Base-by-base conservation (phyloP, 2,797 vertebrate genomes). In the Alcedo atthis region DNA sequence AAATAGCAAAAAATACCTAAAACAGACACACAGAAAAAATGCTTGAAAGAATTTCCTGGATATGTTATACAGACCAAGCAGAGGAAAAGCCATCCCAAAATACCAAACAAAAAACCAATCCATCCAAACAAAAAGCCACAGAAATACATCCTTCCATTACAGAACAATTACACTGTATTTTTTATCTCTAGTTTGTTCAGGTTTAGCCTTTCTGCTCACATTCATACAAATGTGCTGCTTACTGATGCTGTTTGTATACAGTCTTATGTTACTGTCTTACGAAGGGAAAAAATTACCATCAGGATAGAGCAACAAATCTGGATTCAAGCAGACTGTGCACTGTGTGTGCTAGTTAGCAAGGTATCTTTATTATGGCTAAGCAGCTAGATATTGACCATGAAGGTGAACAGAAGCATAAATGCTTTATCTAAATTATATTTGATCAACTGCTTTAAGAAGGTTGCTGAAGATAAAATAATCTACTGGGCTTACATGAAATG, bases 371-470 rank as follows among this genome's bases (percentile, higher is more conserved):
- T 92, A 90, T 32, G 89, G 59, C 54, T 90, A 57, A 95, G 66
- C 18, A 85, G 90, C 84, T 82, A 91, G 66, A 85, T 93, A 97
- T 76, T 91, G 94, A 94, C 81, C 62, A 54, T 32, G 22, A 83
- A 37, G 81, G 13, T 33, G 19, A 93, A 73, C 54, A 85, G 88
- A 35, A 87, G 86, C 53, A 22, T 30, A 90, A 87, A 89, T 37
- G 48, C 35, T 95, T 94, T 91, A 91, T 85, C 94, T 95, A 94
- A 96, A 90, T 95, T 93, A 89, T 85, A 42, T 94, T 62, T 83
- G 92, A 93, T 93, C 78, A 89, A 87, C 57, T 79, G 71, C 64
- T 75, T 95, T 95, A 82, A 88, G 86, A 43, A 94, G 20, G 68
- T 32, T 95, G 61, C 59, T 94, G 61, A 94, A 95, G 81, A 95